Evolutionary conservation across 64 coral and sea anemone species (phyloP), one percentile per base, ranked within the genome.

Genomic region (Stichodactyla mertensii): DNA sequence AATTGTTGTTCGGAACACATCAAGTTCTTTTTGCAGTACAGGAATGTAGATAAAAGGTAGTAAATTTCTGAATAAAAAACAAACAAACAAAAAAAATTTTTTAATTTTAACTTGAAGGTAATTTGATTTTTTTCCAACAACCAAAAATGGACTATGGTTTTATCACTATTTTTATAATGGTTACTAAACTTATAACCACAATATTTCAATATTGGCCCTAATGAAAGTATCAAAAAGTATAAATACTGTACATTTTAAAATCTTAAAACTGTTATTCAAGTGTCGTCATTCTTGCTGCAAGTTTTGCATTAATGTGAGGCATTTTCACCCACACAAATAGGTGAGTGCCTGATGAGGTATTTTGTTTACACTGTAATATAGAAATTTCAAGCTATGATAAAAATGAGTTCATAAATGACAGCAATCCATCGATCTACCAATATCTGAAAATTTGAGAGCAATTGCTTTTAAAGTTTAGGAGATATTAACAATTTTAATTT

Each of bases 21-120:
- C 58, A 19, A 89, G 88, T 83, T 89, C 79, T 79, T 70, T 54
- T 67, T 89, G 88, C 2, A 89, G 27, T 54, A 89, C 88, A 83
- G 88, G 78, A 77, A 92, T 84, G 64, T 89, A 89, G 57, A 88
- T 74, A 74, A 82, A 86, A 28, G 52, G 61, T 79, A 89, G 24
- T 52, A 83, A 71, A 69, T 83, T 83, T 53, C 87, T 89, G 60
- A 31, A 31, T 31, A 0, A 4, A 45, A 60, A 89, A 89, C n/a
- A n/a, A n/a, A n/a, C n/a, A n/a, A n/a, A n/a, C n/a, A n/a, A 71
- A 26, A 15, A 71, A 83, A 82, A 71, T 5, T 16, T 16, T 59
- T 59, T 59, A 59, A 59, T 16, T 59, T 59, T 59, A 10, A 59
- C 57, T 59, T 12, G 15, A 59, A 59, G 15, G 0, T 59, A 59